phyloP scores from a whole-genome alignment of 37 sponge, comb jelly and placozoan species.

The Bolinopsis microptera region DNA sequence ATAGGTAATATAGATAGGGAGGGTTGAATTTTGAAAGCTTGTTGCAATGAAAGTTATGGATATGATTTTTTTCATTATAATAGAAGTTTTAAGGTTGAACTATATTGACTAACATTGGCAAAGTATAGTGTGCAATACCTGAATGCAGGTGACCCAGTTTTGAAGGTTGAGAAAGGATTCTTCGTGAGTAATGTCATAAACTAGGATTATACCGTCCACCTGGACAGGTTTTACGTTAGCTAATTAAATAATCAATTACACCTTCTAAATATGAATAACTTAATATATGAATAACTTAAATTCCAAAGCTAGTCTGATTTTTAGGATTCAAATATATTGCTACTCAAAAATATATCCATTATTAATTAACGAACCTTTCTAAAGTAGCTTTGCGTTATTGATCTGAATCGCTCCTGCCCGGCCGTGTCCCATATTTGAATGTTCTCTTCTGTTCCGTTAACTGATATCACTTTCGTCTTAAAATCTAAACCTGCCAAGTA shows the following conservation, averaged over 20 bases:
- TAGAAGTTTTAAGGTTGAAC: too few species aligned
- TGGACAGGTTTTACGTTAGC: neutral
- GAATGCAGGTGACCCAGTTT: constrained; percentile 59
- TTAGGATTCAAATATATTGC: too few species aligned
- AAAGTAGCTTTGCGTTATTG: constrained; percentile 55
- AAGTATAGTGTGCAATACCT: too few species aligned
- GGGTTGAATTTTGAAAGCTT: neutral
- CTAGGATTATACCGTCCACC: constrained; percentile 53
- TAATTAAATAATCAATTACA: neutral
- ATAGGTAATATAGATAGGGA: neutral
- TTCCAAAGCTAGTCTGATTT: too few species aligned
- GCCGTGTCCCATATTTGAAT: constrained; percentile 61
- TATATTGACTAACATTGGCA: too few species aligned
- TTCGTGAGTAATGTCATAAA: constrained; percentile 57
- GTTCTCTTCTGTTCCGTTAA: constrained; percentile 42
- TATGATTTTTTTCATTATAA: too few species aligned
- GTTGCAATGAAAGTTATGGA: too few species aligned
- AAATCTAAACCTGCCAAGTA: constrained; percentile 38
- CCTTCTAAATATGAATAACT: neutral
- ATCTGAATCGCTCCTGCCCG: constrained; percentile 55
- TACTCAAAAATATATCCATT: too few species aligned
- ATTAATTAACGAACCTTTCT: constrained; percentile 2
- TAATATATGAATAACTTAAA: too few species aligned
- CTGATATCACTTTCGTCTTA: constrained; percentile 25
- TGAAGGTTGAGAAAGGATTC: constrained; percentile 49